Conservation (phyloP, 2,797 vertebrate genomes). For the Bryconaethiops microstoma region DNA sequence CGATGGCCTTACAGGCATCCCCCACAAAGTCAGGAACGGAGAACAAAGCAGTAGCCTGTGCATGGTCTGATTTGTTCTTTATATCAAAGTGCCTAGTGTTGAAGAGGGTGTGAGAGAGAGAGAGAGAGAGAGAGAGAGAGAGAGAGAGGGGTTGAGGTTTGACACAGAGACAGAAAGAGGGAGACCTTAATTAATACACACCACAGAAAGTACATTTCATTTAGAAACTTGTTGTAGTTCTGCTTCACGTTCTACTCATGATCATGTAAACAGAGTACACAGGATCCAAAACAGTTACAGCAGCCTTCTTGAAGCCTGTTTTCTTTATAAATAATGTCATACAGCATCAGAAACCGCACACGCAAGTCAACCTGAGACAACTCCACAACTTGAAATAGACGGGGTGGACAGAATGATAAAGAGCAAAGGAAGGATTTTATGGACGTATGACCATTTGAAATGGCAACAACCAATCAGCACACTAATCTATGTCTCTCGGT, state of each 20-base stretch:
- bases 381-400: neutral
- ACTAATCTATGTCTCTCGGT: neutral
- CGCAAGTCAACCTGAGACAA: too few relatives aligned
- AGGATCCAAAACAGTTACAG: too few relatives aligned
- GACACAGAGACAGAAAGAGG: too few relatives aligned
- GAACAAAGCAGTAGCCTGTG: constrained; percentile 76
- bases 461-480: neutral
- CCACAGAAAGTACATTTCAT: too few relatives aligned
- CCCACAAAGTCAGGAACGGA: constrained; percentile 89
- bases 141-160: neutral
- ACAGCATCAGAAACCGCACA: too few relatives aligned
- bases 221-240: too few relatives aligned
- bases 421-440: neutral
- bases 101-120: neutral
- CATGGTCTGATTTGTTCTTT: constrained; percentile 47
- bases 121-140: neutral
- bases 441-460: neutral
- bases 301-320: too few relatives aligned
- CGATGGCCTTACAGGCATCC: constrained; percentile 88
- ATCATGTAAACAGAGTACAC: too few relatives aligned
- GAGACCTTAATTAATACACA: neutral
- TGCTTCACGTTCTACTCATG: too few relatives aligned
- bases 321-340: too few relatives aligned
- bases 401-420: neutral
- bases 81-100: constrained; percentile 85